Conservation (phyloP, 2,888 invertebrate species). For the Ferrisia virgata region DNA sequence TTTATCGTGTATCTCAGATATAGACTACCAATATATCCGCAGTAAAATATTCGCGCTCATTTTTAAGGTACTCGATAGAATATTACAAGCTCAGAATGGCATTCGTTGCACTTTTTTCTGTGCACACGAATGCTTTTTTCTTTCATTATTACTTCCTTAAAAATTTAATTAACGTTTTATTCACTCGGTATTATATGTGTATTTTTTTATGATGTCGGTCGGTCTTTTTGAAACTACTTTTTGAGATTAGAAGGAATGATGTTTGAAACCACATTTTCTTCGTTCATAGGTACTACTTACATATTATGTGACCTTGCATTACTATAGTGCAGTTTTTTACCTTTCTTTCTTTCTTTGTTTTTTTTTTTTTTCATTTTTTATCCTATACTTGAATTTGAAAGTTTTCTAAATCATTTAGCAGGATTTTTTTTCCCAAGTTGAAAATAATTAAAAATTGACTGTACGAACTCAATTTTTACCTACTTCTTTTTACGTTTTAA, state of each 20-base stretch:
- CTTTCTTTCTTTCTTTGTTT: not conserved
- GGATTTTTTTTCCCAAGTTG: not conserved
- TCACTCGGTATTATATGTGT: not conserved
- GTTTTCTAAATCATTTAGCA: not conserved
- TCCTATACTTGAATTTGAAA: not conserved
- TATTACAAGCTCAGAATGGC: not conserved
- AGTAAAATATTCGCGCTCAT: slow-evolving; percentile 8
- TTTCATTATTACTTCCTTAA: slow-evolving; percentile 26
- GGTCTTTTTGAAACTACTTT: slow-evolving; percentile 30
- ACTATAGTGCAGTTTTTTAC: not conserved
- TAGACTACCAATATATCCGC: not conserved
- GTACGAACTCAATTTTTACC: not conserved
- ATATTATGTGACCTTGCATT: slow-evolving; percentile 16
- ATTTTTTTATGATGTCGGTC: slow-evolving; percentile 17
- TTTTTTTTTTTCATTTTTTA: not conserved
- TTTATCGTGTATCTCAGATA: not conserved
- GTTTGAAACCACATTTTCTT: slow-evolving; percentile 25
- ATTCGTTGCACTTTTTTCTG: slow-evolving; percentile 19
- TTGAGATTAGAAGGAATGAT: slow-evolving; percentile 20
- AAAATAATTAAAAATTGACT: slow-evolving; percentile 14
- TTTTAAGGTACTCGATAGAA: not conserved
- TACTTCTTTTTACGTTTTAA: slow-evolving; percentile 2
- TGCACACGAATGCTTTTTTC: slow-evolving; percentile 6
- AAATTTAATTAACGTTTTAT: slow-evolving; percentile 34
- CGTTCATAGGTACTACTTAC: no score